Evolutionary conservation across 2,888 invertebrate genomes (phyloP).

Genomic region (Eilema griseolum): DNA sequence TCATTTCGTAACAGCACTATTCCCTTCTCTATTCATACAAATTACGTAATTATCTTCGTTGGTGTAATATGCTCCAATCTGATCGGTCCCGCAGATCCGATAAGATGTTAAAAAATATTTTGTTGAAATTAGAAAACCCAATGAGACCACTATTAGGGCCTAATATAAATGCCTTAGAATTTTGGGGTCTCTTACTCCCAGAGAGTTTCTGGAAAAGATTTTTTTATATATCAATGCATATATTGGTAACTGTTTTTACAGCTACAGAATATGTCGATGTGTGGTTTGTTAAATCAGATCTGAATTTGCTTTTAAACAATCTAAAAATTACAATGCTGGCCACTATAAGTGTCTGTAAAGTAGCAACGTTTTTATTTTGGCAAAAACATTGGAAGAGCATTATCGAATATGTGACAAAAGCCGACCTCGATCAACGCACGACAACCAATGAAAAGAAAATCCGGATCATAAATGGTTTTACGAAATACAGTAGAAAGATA

Average conservation of each 20-base stretch:
- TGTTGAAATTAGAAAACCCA: constrained; percentile 71
- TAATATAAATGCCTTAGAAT: constrained; percentile 71
- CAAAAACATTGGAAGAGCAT: constrained; percentile 71
- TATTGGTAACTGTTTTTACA: constrained; percentile 67
- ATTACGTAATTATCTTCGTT: constrained; percentile 44
- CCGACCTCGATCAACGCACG: constrained; percentile 65
- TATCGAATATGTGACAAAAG: constrained; percentile 71
- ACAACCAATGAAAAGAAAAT: constrained; percentile 55
- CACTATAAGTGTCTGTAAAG: constrained; percentile 72
- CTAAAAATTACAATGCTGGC: constrained; percentile 77
- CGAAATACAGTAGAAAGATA: constrained; percentile 73
- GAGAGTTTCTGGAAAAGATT: constrained; percentile 54
- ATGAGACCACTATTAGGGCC: constrained; percentile 74
- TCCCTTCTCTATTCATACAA: constrained; percentile 40
- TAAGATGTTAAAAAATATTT: constrained; percentile 60
- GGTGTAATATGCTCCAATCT: constrained; percentile 40
- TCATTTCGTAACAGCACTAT: constrained; percentile 5
- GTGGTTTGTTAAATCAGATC: constrained; percentile 73
- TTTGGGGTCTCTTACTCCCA: constrained; percentile 79
- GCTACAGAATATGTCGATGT: constrained; percentile 75
- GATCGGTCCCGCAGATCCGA: constrained; percentile 26
- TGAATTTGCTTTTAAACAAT: constrained; percentile 72
- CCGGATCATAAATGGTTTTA: constrained; percentile 59
- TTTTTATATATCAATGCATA: constrained; percentile 71
- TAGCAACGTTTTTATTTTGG: constrained; percentile 69